Evolutionary conservation across 2,113 vertebrate genomes (phyloP).

Genomic region (Heterotilapia buettikoferi): DNA sequence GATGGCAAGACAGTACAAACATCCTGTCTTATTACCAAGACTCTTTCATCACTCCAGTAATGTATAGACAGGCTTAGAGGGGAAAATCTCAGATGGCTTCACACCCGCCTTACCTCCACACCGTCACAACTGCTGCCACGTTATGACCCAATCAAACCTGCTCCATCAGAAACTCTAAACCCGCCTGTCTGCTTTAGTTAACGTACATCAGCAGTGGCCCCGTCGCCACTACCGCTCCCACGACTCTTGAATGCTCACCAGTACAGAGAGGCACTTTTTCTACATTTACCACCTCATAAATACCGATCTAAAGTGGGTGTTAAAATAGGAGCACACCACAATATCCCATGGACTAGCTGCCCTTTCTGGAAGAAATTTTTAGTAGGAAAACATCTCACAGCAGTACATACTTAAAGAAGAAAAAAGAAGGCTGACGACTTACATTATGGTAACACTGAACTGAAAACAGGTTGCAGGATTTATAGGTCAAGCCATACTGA

Average conservation of each 20-base stretch:
- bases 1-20: conserved; percentile 47
- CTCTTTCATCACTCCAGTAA: conserved; percentile 39
- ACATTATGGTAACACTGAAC: not conserved
- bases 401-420: not conserved
- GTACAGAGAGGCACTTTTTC: not conserved
- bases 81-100: not conserved
- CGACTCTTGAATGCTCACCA: conserved; percentile 7
- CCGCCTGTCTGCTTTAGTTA: conserved; percentile 38
- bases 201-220: conserved; percentile 17
- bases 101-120: not conserved
- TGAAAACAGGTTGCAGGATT: not conserved
- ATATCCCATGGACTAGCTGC: conserved; percentile 13
- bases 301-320: conserved; percentile 50
- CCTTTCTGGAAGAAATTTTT: conserved; percentile 22
- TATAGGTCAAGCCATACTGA: not conserved
- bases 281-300: conserved; percentile 62
- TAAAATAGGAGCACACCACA: conserved; percentile 47
- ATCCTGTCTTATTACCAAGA: conserved; percentile 58
- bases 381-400: not conserved
- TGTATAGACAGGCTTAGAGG: conserved; percentile 2
- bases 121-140: not conserved
- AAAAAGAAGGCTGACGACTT: not conserved
- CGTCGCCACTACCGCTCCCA: not conserved
- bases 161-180: conserved; percentile 29
- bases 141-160: conserved; percentile 32